A percentile compares a stretch with the other conserved stretches of the same genome.
These are phyloP conservation scores for Ianthella basta DNA, from an alignment of 37 sponge, comb jelly and placozoan genomes.

Conservation along the genomic window DNA sequence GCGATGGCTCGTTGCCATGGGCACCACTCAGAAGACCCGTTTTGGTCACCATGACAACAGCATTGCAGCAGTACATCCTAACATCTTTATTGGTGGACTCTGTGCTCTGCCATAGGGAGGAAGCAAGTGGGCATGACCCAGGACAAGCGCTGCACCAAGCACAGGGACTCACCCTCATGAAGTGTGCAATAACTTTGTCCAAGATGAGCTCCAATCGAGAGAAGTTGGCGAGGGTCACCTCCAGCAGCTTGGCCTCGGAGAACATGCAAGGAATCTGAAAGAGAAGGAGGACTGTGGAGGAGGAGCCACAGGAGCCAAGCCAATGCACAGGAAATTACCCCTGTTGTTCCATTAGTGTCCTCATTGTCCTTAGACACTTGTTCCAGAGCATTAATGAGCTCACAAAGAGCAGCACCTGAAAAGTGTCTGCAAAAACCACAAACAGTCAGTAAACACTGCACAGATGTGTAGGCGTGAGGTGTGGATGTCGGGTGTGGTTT, in stretches of 20 bases:
- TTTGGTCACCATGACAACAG: background rate
- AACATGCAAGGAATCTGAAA: conserved; percentile 74
- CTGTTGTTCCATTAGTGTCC: too few species aligned
- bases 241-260: conserved; percentile 71
- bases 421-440: conserved; percentile 33
- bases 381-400: conserved; percentile 68
- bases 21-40: background rate
- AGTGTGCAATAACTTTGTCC: conserved; percentile 68
- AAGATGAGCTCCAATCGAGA: conserved; percentile 61
- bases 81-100: background rate
- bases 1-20: background rate
- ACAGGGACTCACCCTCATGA: conserved; percentile 56
- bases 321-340: too few species aligned
- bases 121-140: background rate
- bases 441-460: background rate
- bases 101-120: background rate
- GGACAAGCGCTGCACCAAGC: too few species aligned
- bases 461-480: too few species aligned
- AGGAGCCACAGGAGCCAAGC: too few species aligned
- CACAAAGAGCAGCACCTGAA: conserved; percentile 44
- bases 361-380: conserved; percentile 53
- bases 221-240: conserved; percentile 61
- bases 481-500: too few species aligned
- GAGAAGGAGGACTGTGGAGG: background rate
- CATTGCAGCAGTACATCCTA: conserved; percentile 11